A percentile compares a stretch with the other conserved stretches of the same genome.
Evolutionary conservation across 2,113 vertebrate species (phyloP).

Genomic region (Ia io): DNA sequence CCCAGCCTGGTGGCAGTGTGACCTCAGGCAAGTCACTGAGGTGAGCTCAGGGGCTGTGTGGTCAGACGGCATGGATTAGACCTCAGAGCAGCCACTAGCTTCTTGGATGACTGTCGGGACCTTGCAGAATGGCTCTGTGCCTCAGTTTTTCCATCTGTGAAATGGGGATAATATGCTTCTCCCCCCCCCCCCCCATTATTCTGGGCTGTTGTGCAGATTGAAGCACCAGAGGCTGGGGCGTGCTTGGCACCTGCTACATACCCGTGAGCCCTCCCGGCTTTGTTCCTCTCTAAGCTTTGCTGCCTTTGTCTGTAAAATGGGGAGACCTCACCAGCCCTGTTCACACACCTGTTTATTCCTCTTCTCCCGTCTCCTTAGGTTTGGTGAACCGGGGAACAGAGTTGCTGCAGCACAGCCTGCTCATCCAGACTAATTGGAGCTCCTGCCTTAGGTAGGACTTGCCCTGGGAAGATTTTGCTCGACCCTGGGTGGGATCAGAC

Average conservation of each 20-base stretch:
- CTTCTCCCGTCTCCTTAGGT: too few species aligned
- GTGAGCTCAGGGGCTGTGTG: rapidly evolving
- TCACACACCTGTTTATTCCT: too few species aligned
- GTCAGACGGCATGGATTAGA: not conserved
- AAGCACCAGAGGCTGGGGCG: not conserved
- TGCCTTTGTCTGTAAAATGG: too few species aligned
- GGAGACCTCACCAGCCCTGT: too few species aligned
- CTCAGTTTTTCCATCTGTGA: not conserved
- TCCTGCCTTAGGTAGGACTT: rapidly evolving
- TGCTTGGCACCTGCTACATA: too few species aligned
- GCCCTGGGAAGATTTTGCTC: not conserved
- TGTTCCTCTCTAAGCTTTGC: too few species aligned
- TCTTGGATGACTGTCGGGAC: not conserved
- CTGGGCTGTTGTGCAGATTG: rapidly evolving
- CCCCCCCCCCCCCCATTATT: too few species aligned
- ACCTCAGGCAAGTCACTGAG: not conserved
- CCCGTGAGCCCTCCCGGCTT: too few species aligned
- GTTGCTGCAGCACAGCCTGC: rapidly evolving
- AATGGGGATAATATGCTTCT: not conserved
- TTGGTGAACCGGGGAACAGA: too few species aligned
- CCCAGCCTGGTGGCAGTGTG: not conserved
- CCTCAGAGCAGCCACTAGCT: not conserved
- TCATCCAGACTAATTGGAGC: rapidly evolving
- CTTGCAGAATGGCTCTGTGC: not conserved
- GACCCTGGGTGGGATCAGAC: rapidly evolving